These are phyloP conservation scores for Lophius americanus DNA, from an alignment of 2,797 vertebrate genomes.

Conservation along the genomic window DNA sequence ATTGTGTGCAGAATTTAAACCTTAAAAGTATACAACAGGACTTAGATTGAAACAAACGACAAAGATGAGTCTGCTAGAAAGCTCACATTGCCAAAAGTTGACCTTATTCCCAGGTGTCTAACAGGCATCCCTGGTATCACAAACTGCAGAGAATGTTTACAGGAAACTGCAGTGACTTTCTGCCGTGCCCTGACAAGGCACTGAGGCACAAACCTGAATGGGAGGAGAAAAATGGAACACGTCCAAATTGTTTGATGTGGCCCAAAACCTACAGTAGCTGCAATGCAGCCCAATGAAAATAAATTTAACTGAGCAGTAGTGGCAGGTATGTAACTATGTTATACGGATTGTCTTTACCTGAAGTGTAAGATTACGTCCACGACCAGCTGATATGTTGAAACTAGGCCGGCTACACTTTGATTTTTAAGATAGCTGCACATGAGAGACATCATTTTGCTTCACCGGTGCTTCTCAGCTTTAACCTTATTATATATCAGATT, in stretches of 20 bases:
- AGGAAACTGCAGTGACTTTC: slow-evolving; percentile 71
- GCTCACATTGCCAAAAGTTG: slow-evolving; percentile 49
- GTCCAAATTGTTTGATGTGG: slow-evolving; percentile 40
- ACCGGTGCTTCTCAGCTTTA: slow-evolving; percentile 31
- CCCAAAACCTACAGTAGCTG: neutral
- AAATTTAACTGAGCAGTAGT: neutral
- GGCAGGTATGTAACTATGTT: neutral
- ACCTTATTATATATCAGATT: slow-evolving; percentile 49
- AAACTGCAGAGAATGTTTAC: slow-evolving; percentile 62
- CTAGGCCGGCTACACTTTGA: neutral
- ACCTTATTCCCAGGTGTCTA: slow-evolving; percentile 44
- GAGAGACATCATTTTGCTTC: slow-evolving; percentile 16
- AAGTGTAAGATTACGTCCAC: neutral
- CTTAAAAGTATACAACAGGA: slow-evolving; percentile 5
- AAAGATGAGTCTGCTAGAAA: slow-evolving; percentile 15
- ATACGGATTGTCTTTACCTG: neutral
- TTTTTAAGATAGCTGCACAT: slow-evolving; percentile 7
- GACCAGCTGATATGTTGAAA: neutral
- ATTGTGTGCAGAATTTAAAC: neutral
- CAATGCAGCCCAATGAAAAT: slow-evolving; percentile 12
- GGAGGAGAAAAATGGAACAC: slow-evolving; percentile 37
- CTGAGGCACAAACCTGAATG: slow-evolving; percentile 44
- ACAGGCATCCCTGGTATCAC: slow-evolving; percentile 37
- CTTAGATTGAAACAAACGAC: slow-evolving; percentile 9
- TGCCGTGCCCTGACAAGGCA: slow-evolving; percentile 66